Percentiles rank a stretch among this genome's conserved stretches.
Evolutionary conservation across 2,797 vertebrate genomes (phyloP).

Genomic region (Platyrinchus mystaceus): DNA sequence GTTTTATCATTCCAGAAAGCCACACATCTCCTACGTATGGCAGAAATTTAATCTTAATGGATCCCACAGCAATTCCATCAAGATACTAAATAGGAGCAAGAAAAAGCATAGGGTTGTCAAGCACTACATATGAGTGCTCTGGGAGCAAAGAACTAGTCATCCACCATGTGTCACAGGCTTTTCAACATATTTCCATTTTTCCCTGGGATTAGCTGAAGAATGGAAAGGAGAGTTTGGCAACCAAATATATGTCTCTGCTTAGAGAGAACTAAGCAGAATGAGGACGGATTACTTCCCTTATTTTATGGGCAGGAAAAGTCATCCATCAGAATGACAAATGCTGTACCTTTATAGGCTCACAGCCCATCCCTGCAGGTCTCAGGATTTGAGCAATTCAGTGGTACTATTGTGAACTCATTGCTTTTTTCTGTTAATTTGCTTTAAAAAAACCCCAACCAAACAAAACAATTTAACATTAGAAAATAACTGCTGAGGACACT

Average conservation of each 20-base stretch:
- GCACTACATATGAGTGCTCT: not conserved
- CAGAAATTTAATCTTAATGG: constrained; percentile 20
- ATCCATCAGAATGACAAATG: constrained; percentile 34
- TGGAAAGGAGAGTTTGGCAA: constrained; percentile 33
- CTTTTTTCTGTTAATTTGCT: not conserved
- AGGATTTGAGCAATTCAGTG: not conserved
- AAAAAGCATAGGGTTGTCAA: not conserved
- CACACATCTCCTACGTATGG: not conserved
- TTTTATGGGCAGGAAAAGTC: constrained; percentile 24
- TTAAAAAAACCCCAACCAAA: not conserved
- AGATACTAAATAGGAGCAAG: constrained; percentile 13
- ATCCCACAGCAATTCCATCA: constrained; percentile 21
- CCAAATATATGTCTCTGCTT: constrained; percentile 11
- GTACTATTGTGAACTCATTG: not conserved
- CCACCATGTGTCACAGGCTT: not conserved
- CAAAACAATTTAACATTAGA: not conserved
- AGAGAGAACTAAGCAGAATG: not conserved
- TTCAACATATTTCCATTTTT: constrained; percentile 36
- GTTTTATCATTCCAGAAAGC: constrained; percentile 26
- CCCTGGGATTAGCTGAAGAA: constrained; percentile 14
- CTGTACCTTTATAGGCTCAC: not conserved
- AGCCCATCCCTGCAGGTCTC: not conserved
- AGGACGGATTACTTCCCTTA: constrained; percentile 39
- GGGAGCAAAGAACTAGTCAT: constrained; percentile 11
- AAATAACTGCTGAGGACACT: not conserved